Base-by-base conservation (phyloP, 1,140 invertebrate genomes). In the Drosophila nebulosa region DNA sequence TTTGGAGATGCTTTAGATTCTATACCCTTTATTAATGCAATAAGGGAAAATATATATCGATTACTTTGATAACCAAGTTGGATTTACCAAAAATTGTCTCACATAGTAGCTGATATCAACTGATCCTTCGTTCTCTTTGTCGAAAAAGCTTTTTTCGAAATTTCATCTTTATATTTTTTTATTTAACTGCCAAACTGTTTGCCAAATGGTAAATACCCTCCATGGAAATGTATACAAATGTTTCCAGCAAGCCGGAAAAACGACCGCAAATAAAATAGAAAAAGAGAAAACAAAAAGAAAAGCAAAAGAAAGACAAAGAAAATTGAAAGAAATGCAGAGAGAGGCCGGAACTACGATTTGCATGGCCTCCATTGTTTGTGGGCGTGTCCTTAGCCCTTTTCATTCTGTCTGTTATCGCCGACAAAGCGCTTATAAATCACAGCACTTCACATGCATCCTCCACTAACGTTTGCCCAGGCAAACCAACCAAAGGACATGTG, bases 401-500 rank as follows among this genome's bases (percentile, higher is more conserved):
- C 65, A 46, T 46, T 46, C 39, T 46, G 39, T 46, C 39, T 84
- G 81, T 86, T 84, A 84, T 84, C 80, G 80, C 78, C 56, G 63
- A 74, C 77, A 77, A 77, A 86, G 69, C 81, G 81, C 81, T 86
- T 80, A 86, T 84, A 84, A 84, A 84, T 84, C 80, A 84, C 81
- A 63, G 65, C 57, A 79, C 80, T 84, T 84, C 81, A 86, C 65
- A 74, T 68, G 73, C 80, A 86, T 50, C 65, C 57, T 46, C 39
- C 16, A 21, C 39, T 10, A 52, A 30, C 42, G 21, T 63, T 30
- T 14, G 9, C 30, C 18, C 24, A 42, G 24, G 59, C 36, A 1
- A 46, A 9, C 42, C 22, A 46, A 9, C 42, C 22, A n/a, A 32
- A 58, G 36, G 16, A 62, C 18, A 14, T 1, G 36, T 51, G 55